Percentiles rank a stretch among this genome's conserved stretches.
phyloP scores from a whole-genome alignment of 2,888 invertebrate species.

The Malthinus flaveolus region DNA sequence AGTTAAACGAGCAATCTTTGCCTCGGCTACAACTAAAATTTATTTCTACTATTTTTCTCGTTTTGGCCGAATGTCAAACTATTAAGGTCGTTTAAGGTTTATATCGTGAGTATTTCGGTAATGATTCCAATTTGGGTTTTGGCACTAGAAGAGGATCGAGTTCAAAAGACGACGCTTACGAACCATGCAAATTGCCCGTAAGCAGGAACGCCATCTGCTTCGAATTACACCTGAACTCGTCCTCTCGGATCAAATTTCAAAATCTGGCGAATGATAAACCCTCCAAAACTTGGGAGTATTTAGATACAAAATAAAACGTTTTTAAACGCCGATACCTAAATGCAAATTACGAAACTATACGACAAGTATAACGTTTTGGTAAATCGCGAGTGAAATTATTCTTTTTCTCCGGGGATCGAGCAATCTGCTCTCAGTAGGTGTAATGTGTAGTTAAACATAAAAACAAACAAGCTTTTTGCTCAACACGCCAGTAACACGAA shows the following conservation, averaged over 20 bases:
- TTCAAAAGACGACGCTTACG: conserved; percentile 40
- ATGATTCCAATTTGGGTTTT: conserved; percentile 19
- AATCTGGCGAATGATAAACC: conserved; percentile 13
- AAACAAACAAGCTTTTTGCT: conserved; percentile 28
- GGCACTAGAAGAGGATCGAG: conserved; percentile 9
- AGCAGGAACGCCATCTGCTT: conserved; percentile 39
- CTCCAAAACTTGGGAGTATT: too few species aligned
- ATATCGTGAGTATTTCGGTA: conserved; percentile 8
- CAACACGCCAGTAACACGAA: conserved; percentile 25
- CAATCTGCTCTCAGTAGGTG: conserved; percentile 35
- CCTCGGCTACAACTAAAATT: conserved; percentile 1
- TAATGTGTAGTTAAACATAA: conserved; percentile 31
- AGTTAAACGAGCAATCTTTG: conserved; percentile 9
- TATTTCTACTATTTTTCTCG: too few species aligned
- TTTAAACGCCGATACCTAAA: background rate
- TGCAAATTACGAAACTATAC: background rate
- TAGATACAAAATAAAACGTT: background rate
- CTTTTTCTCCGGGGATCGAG: conserved; percentile 25
- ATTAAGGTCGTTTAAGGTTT: background rate
- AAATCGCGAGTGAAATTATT: background rate
- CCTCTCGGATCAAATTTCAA: conserved; percentile 1
- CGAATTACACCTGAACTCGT: conserved; percentile 39
- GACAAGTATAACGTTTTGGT: background rate
- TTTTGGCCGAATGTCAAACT: too few species aligned
- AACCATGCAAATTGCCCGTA: conserved; percentile 42